Base-by-base conservation (phyloP, 2,797 vertebrate genomes). In the Sternarchorhynchus goeldii region DNA sequence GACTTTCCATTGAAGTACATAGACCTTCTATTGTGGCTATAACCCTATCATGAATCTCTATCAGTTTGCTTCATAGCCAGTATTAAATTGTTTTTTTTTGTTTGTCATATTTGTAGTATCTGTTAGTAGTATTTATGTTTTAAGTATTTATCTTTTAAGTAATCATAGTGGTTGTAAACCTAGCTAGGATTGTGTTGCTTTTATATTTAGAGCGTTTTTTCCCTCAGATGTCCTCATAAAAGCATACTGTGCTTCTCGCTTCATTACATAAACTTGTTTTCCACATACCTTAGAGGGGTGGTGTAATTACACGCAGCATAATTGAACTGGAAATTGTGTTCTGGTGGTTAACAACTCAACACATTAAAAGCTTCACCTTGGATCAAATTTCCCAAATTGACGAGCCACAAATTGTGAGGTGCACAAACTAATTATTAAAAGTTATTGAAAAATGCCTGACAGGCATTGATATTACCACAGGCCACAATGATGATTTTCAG, bases 371-470 rank as follows among this genome's bases (percentile, higher is more conserved):
- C 32, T 58, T 82, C 83, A 70, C 86, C 86, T 87, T 90, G 78
- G 79, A 84, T 90, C 81, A 85, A 76, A 86, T 86, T 83, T 81
- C 70, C 69, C 66, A 80, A 88, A 90, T 90, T 90, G 90, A 90
- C 84, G 88, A 89, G 84, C 85, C 81, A 82, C 85, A 90, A 91
- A 91, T 91, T 85, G 87, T 88, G 82, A 86, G 78, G 82, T 89
- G 83, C 82, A 53, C 32, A n/a, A 57, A 71, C 73, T 76, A 78
- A 72, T 77, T 76, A 80, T 76, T 41, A 65, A 63, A 75, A 77
- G 77, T 79, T 72, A 14, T 59, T 77, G 68, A 73, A 80, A 79
- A 58, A 72, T 60, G 53, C 20, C 57, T 53, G 69, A 56, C 68
- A 70, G 68, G 68, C 50, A n/a, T 17, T 62, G 50, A 55, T 57